phyloP scores from a whole-genome alignment of 2,113 vertebrate species.

The Cololabis saira region DNA sequence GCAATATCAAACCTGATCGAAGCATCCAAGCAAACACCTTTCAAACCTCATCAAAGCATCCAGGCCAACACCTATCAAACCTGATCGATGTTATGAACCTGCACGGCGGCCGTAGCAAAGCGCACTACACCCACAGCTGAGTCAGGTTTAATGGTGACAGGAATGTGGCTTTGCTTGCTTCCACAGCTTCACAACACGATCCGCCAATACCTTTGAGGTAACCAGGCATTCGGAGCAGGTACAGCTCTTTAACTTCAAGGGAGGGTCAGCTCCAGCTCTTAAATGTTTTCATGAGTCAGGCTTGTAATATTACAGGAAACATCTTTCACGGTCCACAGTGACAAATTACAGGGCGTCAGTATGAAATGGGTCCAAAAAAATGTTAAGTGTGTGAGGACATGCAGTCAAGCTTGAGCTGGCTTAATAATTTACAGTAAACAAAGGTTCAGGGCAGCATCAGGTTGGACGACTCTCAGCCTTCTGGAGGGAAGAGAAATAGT shows the following conservation, averaged over 20 bases:
- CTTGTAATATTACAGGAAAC: neutral
- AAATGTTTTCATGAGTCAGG: constrained; percentile 8
- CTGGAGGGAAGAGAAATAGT: constrained; percentile 35
- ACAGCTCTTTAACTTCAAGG: constrained; percentile 1
- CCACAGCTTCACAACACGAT: constrained; percentile 17
- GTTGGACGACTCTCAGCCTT: constrained; percentile 54
- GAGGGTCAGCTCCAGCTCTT: constrained; percentile 5
- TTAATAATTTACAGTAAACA: constrained; percentile 74
- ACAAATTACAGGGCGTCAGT: constrained; percentile 8
- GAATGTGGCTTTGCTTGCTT: constrained; percentile 79
- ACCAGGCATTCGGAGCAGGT: constrained; percentile 5
- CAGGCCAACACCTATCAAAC: constrained; percentile 52
- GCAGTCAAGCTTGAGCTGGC: constrained; percentile 29
- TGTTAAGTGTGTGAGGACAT: constrained; percentile 42
- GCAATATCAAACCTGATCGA: no score
- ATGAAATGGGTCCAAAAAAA: constrained; percentile 12
- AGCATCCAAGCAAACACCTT: no score
- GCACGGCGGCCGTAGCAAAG: constrained; percentile 22
- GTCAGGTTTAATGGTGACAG: constrained; percentile 57
- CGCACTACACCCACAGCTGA: constrained; percentile 63
- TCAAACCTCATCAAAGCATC: no score
- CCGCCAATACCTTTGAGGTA: constrained; percentile 8
- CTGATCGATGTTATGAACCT: constrained; percentile 35
- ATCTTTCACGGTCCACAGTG: neutral
- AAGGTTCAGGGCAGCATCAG: constrained; percentile 45